Base-by-base conservation (phyloP, 1,140 invertebrate species). In the Drosophila melanogaster region DNA sequence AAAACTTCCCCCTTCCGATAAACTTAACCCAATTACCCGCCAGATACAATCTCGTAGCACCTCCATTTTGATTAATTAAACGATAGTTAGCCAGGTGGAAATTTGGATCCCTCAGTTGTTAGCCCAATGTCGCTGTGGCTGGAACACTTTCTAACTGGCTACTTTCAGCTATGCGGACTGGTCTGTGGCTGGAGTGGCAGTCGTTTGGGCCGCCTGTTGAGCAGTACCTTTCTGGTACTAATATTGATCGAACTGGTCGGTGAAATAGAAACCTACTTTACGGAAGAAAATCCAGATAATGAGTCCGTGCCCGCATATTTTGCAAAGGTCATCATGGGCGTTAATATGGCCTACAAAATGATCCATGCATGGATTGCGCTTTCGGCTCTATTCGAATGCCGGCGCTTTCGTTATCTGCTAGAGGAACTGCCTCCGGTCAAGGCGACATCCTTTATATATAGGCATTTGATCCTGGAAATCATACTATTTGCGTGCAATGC, bases 41-140 rank as follows among this genome's bases (percentile, higher is more conserved):
- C 1, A 10, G 47, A 50, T 50, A 50, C 4, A n/a, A 22, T 51
- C 40, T 1, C 14, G 1, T n/a, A 17, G 30, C 4, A n/a, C 44
- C 26, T 5, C 1, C 61, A 67, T 26, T 84, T 64, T 7, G 66
- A 85, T 84, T 84, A 69, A 84, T 84, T 84, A 40, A 8, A 8
- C 14, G 55, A 69, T 69, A 69, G 30, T 0, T 33, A 0, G 15
- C 3, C 11, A 0, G 5, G 1, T 1, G 22, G 11, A 22, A 15
- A 6, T 11, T 3, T 14, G 2, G 4, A 8, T 22, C 1, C 7
- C 22, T 40, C 33, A 86, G 78, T 85, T 30, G 3, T 12, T 44
- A 14, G 12, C 14, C 37, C 26, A 7, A 86, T 87, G 83, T 49
- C 75, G 7, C 17, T 14, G n/a, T 67, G 61, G 15, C 22, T 65